These are phyloP conservation scores for Tragelaphus strepsiceros DNA, from an alignment of 2,113 vertebrate genomes.

Conservation along the genomic window DNA sequence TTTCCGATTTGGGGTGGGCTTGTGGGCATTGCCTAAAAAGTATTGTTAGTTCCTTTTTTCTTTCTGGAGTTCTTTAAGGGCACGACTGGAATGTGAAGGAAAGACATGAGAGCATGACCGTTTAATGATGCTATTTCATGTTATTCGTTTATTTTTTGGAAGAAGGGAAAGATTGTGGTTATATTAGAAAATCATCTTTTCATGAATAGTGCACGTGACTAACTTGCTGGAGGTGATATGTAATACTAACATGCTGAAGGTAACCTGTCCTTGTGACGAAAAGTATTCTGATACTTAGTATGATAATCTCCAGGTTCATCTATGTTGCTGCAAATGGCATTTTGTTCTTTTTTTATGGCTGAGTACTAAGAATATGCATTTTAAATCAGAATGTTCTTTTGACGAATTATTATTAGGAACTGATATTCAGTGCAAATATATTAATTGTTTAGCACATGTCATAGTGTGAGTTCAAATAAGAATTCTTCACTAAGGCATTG, in stretches of 20 bases:
- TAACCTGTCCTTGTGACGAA: not conserved
- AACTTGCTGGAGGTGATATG: not conserved
- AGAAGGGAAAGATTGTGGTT: not conserved
- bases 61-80: conserved; percentile 23
- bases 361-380: not conserved
- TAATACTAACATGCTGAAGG: not conserved
- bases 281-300: not conserved
- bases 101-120: not conserved
- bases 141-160: not conserved
- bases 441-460: not conserved
- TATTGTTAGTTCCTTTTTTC: not conserved
- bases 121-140: not conserved
- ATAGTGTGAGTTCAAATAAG: not conserved
- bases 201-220: not conserved
- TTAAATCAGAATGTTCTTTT: not conserved
- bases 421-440: not conserved
- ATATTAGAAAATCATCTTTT: not conserved
- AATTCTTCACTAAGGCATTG: not conserved
- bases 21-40: conserved; percentile 43
- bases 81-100: not conserved
- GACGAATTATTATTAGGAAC: not conserved
- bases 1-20: not conserved
- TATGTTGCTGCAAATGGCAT: not conserved
- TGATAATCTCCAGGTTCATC: not conserved
- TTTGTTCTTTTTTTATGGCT: not conserved